Percentiles rank a stretch among this genome's conserved stretches.
Conservation (phyloP, 2,797 vertebrate species). For the Arctocebus calabarensis region DNA sequence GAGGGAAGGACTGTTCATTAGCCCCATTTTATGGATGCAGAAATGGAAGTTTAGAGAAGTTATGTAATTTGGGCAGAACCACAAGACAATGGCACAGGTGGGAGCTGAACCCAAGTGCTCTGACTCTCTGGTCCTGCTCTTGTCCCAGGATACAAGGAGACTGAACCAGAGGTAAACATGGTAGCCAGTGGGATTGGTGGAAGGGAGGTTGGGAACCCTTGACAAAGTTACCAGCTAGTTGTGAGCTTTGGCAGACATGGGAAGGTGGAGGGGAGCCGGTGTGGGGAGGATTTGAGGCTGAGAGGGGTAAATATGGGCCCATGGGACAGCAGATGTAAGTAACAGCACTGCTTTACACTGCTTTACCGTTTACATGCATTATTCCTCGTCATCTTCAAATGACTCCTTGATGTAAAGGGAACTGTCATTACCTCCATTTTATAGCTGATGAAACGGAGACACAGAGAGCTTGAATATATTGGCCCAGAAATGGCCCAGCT, state of each 20-base stretch:
- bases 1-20: background rate
- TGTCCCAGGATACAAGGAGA: background rate
- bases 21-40: background rate
- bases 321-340: fast-evolving
- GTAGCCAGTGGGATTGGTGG: background rate
- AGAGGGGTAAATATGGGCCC: background rate
- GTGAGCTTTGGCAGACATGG: background rate
- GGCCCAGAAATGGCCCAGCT: background rate
- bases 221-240: background rate
- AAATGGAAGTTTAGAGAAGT: background rate
- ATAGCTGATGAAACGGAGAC: background rate
- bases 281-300: background rate
- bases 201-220: background rate
- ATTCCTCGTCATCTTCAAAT: background rate
- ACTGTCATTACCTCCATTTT: background rate
- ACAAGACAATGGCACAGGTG: no score
- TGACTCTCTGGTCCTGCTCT: background rate
- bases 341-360: background rate
- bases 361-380: background rate
- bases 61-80: background rate
- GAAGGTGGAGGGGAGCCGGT: background rate
- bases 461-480: background rate
- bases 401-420: background rate
- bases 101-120: background rate
- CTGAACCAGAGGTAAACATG: no score